phyloP scores from a whole-genome alignment of 2,113 vertebrate species.

The Ailuropoda melanoleuca region DNA sequence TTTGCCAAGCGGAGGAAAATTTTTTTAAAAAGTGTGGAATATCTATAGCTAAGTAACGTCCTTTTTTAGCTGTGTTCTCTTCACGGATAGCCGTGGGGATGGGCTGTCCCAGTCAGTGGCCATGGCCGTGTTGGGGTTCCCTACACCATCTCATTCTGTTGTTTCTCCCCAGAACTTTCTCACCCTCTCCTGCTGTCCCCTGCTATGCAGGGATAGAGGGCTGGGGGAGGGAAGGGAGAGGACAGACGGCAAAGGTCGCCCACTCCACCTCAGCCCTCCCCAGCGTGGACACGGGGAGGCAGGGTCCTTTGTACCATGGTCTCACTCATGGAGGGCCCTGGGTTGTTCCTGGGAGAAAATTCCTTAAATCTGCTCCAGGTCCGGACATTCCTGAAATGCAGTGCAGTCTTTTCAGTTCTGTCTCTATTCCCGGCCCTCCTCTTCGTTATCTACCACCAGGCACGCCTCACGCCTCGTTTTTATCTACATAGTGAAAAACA shows the following conservation, averaged over 20 bases:
- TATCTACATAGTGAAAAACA: background rate
- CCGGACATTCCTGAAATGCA: background rate
- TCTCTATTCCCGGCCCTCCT: background rate
- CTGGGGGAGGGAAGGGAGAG: background rate
- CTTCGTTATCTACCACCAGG: background rate
- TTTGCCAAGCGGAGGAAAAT: conserved; percentile 43
- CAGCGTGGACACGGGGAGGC: rapidly evolving
- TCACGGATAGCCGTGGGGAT: background rate
- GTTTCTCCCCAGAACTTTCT: background rate
- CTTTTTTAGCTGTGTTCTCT: background rate
- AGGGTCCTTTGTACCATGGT: background rate
- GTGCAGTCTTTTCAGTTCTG: background rate
- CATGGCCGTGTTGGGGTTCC: background rate
- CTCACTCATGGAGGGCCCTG: background rate
- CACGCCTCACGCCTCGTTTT: background rate
- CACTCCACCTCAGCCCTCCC: background rate
- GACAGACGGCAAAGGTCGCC: rapidly evolving
- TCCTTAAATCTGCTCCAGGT: background rate
- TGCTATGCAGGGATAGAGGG: background rate
- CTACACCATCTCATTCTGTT: background rate
- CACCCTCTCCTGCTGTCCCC: background rate
- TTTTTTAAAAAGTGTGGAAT: background rate
- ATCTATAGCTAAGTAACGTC: background rate
- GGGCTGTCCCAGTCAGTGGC: background rate
- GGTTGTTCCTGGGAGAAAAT: background rate